Base-by-base conservation (phyloP, 2,113 vertebrate genomes). In the Nicator chloris region DNA sequence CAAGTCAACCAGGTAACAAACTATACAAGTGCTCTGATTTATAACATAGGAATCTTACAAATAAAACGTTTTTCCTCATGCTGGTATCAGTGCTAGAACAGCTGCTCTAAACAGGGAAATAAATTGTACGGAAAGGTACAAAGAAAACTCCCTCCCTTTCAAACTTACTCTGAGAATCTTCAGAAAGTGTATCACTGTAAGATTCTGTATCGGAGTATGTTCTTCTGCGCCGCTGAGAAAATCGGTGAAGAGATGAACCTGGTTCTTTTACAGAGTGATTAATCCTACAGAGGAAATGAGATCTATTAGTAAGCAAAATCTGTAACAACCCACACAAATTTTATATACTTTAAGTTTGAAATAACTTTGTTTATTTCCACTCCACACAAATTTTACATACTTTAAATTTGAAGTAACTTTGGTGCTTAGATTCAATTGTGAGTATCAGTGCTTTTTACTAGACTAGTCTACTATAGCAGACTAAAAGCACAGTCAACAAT, bases 131-230 rank as follows among this genome's bases (percentile, higher is more conserved):
- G 7, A 65, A 78, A 54, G 33, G 76, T 17, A 82, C 13, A 88
- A 30, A n/a, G 73, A 66, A 75, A 82, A 47, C 7, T 31, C 65
- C 3, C 7, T 31, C 13, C 42, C 20, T 66, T 71, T 42, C 84
- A 75, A 88, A 98, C 98, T 98, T 97, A 99, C 98, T 97, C 65
- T 98, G 98, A 86, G 95, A 92, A 65, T 98, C 98, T 93, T 99
- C 98, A 39, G 91, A 69, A 53, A 92, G 92, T 86, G 65, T 50
- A 75, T 98, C 98, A 79, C 94, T 98, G 89, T 91, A 97, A 70
- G 98, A 97, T 93, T 99, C 98, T 66, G 98, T 98, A 93, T 98
- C 98, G 0, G 98, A 99, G 80, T 98, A 98, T 6, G 98, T 98
- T 96, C 98, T 98, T 91, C 97, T 97, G 90, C 98, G 97, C 56